Evolutionary conservation across 1,140 invertebrate species (phyloP), one percentile per base, ranked within the genome.

Genomic region (Colletes latitarsis): DNA sequence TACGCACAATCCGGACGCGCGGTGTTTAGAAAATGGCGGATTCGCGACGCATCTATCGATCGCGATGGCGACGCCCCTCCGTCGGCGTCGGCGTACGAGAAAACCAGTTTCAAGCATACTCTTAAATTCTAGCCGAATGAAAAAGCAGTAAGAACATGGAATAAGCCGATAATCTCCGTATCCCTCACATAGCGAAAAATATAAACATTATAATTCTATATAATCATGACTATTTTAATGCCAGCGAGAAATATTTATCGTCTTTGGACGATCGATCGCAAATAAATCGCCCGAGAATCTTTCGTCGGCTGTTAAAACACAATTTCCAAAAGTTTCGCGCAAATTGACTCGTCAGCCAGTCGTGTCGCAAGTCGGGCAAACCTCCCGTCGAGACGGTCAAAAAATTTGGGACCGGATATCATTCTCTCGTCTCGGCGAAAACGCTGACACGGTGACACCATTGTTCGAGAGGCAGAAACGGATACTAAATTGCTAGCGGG

Each of bases 31-130:
- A 90, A 92, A 92, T 92, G 91, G 91, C 91, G 88, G 83, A 82
- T 66, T 66, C 73, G 78, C 64, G 83, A 73, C 77, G 71, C 52
- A 12, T 10, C 46, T 92, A 93, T 93, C 82, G 92, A 93, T 93
- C 90, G 90, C 90, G 77, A 93, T 93, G 91, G 91, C 89, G 92
- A 91, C 88, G 67, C 60, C 55, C 75, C 70, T 57, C 75, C 52
- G 17, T 58, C 17, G 21, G 39, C 81, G 82, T 57, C 79, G 77
- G 78, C 82, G 86, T 78, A 82, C 30, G n/a, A 82, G 41, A 41
- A 53, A 58, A 12, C 19, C 4, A 69, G 1, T 5, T 49, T 39
- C 15, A 12, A 21, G 19, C 3, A 43, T 3, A 17, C 4, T 5
- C 8, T 3, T 14, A 43, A 19, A n/a, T 6, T 4, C 14, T 12